Evolutionary conservation across 2,888 invertebrate species (phyloP).

Genomic region (Galeruca laticollis): DNA sequence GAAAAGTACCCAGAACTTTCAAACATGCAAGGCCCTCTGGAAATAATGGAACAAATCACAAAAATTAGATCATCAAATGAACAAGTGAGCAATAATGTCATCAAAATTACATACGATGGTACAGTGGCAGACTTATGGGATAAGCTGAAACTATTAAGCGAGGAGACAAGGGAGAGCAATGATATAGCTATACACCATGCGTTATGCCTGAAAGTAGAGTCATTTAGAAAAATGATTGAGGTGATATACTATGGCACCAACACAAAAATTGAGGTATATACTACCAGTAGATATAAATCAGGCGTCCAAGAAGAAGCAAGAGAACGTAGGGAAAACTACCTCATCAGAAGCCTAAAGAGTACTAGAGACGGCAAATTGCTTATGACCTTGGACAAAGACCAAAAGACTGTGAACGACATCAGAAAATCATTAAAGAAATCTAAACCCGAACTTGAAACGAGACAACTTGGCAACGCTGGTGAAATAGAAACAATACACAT

Average conservation of each 20-base stretch:
- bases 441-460: no score
- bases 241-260: neutral
- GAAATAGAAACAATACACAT: no score
- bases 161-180: neutral
- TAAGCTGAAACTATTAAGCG: conserved; percentile 8
- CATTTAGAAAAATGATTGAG: conserved; percentile 9
- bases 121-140: conserved; percentile 7
- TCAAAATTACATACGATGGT: conserved; percentile 9
- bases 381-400: conserved; percentile 6
- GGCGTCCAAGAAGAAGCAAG: neutral
- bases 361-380: conserved; percentile 19
- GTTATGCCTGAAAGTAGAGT: neutral
- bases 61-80: conserved; percentile 4
- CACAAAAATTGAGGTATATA: conserved; percentile 7
- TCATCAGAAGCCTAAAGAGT: conserved; percentile 9
- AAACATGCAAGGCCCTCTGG: neutral
- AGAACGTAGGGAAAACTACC: no score
- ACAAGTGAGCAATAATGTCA: neutral
- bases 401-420: neutral
- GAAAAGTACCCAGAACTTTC: conserved; percentile 1
- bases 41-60: conserved; percentile 4
- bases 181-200: conserved; percentile 9
- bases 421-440: neutral
- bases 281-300: neutral
- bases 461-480: no score